A percentile compares a stretch with the other conserved stretches of the same genome.
Evolutionary conservation across 2,113 vertebrate species (phyloP).

Genomic region (Pterophyllum scalare): DNA sequence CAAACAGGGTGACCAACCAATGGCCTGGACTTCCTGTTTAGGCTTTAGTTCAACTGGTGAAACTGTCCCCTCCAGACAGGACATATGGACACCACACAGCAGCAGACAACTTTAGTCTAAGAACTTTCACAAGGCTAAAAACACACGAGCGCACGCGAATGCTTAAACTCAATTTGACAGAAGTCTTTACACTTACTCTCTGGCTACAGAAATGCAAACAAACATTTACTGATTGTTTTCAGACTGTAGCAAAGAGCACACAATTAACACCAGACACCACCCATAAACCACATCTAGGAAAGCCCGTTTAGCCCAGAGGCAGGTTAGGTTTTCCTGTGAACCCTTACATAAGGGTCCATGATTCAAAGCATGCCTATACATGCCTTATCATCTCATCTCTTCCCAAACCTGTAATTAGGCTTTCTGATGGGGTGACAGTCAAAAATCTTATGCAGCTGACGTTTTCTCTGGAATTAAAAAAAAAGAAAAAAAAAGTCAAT

Average conservation of each 20-base stretch:
- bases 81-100: slow-evolving; percentile 62
- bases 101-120: background rate
- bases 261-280: slow-evolving; percentile 2
- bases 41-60: slow-evolving; percentile 2
- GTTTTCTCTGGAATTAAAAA: fast-evolving
- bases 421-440: background rate
- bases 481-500: background rate
- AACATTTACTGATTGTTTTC: background rate
- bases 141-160: background rate
- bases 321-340: slow-evolving; percentile 29
- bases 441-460: background rate
- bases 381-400: background rate
- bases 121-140: background rate
- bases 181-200: background rate
- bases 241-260: background rate
- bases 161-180: background rate
- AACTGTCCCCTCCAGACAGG: slow-evolving; percentile 26
- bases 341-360: background rate
- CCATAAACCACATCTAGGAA: slow-evolving; percentile 5
- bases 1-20: slow-evolving; percentile 23
- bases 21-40: slow-evolving; percentile 57
- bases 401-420: background rate
- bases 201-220: background rate
- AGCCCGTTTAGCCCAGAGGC: slow-evolving; percentile 17
- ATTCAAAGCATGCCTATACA: slow-evolving; percentile 30